Base-by-base conservation (phyloP, 2,888 invertebrate species). In the Acanthosoma haemorrhoidale region DNA sequence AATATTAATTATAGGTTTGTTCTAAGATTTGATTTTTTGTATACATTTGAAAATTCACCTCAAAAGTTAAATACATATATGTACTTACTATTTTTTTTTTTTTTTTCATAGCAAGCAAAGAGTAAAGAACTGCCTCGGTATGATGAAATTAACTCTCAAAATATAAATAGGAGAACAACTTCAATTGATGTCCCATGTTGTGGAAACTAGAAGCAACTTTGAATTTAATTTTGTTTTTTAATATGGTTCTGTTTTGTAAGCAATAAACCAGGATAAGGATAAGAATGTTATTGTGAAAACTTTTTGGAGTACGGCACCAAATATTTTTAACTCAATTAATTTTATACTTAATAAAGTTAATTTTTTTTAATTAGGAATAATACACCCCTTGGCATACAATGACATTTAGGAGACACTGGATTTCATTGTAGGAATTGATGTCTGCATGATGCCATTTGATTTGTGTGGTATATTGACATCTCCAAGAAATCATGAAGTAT, bases 81-180 rank as follows among this genome's bases (percentile, higher is more conserved):
- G 43, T 29, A n/a, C 21, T 58, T 21, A 8, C 6, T 6, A 58
- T 5, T 58, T 11, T 60, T 34, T 21, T 68, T 18, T 4, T 60
- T 58, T 59, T 8, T 39, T 75, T 84, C 83, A 15, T 82, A 90
- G 86, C 92, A 92, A 85, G 92, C 92, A n/a, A 86, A 90, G 80
- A 89, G 88, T 82, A 91, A 91, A 82, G 92, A 91, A 80, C 80
- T 90, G 75, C 88, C 89, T 31, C 86, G 89, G 79, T 90, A 90
- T 77, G 89, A 90, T 76, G 73, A 73, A 18, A 85, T 86, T 61
- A 88, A 85, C 77, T 82, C 87, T 76, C 87, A 89, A 31, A 86
- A 86, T 43, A 87, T 89, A 76, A 88, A 88, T 77, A 88, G 88
- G 38, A 86, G 88, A 78, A 87, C 88, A 16, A 87, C 88, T 61